Base-by-base conservation (phyloP, 2,113 vertebrate genomes). In the Recurvirostra avosetta region DNA sequence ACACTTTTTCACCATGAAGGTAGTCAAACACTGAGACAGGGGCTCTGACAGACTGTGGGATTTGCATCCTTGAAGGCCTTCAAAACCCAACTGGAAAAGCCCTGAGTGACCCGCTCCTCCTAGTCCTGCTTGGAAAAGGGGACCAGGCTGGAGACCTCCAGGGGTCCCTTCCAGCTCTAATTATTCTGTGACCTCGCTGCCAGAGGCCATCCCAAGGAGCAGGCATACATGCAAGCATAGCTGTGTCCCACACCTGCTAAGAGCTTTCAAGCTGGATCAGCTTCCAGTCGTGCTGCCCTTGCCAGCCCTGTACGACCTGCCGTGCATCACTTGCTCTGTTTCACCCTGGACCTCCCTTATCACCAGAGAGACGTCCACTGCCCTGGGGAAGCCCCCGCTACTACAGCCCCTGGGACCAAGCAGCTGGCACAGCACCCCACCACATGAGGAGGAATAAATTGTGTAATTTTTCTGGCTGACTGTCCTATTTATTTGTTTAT, bases 141-240 rank as follows among this genome's bases (percentile, higher is more conserved):
- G 14, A 41, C 32, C 6, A 8, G 20, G 20, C 16, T 67, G 18
- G 17, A 80, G 47, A 74, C 11, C 19, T 45, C 10, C 36, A 30
- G 49, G 12, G 23, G 9, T 38, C 11, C 30, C 11, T 45, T 76
- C 49, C 47, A 88, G 71, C 36, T 18, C 26, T 16, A 58, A 45
- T 45, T 65, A 71, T 52, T 52, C 41, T 25, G 19, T 34, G 29
- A 63, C 58, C 50, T 59, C 1, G 0, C 10, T 59, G 34, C 45
- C 12, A 5, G 52, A 66, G 65, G 53, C 38, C 34, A 40, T 45
- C 72, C 25, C 9, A 71, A 52, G 34, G 20, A 56, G 34, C 50
- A 59, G 27, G 12, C 1, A 0, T 18, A 61, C 6, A 12, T 7
- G 13, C 8, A 30, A 47, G 43, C 1, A 1, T 15, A 47, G 29